A percentile compares a stretch with the other conserved stretches of the same genome.
phyloP scores from a whole-genome alignment of 2,113 vertebrate species.

The Progne subis region DNA sequence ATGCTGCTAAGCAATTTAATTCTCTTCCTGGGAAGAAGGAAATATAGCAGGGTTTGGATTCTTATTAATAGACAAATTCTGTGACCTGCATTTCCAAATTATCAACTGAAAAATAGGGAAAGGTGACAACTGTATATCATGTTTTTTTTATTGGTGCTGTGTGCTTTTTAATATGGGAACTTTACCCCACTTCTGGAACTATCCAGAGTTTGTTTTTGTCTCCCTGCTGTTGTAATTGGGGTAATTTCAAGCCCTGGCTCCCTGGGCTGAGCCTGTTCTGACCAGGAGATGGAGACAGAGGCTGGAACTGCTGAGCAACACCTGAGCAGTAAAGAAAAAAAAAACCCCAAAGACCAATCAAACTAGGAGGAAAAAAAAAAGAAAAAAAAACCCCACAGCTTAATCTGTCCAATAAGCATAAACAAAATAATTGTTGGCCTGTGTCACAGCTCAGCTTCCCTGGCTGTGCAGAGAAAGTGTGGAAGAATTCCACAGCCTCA shows the following conservation, averaged over 20 bases:
- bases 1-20: neutral
- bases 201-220: neutral
- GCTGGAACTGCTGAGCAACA: neutral
- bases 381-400: accelerated
- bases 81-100: neutral
- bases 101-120: neutral
- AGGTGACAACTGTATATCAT: accelerated
- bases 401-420: neutral
- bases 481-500: neutral
- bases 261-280: neutral
- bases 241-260: accelerated
- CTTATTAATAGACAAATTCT: neutral
- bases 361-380: no score
- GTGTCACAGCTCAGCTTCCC: neutral
- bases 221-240: neutral
- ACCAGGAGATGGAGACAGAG: conserved; percentile 64
- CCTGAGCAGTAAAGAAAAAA: neutral
- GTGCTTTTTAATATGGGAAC: neutral
- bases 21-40: neutral
- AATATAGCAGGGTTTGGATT: neutral
- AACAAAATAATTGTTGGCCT: neutral
- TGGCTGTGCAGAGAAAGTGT: neutral
- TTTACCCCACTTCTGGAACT: neutral
- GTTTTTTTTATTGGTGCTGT: neutral
- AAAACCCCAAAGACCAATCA: neutral